phyloP scores from a whole-genome alignment of 2,797 vertebrate genomes.

The Poecilia gillii region DNA sequence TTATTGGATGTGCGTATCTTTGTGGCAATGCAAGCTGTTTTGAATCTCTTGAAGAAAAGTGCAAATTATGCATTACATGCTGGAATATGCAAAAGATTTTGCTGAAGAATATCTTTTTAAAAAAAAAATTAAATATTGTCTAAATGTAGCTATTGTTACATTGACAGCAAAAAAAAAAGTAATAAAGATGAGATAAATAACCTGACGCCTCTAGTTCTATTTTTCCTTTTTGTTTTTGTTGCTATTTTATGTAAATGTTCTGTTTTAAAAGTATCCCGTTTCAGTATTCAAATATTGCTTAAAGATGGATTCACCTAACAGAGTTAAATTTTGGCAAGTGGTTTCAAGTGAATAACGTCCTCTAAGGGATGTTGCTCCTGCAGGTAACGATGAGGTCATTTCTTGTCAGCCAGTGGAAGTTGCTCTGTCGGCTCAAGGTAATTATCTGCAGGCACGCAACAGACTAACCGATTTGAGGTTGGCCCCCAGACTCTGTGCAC shows the following conservation, averaged over 20 bases:
- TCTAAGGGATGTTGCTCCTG: constrained; percentile 59
- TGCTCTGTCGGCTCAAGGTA: constrained; percentile 67
- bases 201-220: neutral
- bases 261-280: neutral
- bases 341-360: constrained; percentile 23
- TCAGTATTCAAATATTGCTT: neutral
- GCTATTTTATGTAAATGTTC: neutral
- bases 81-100: neutral
- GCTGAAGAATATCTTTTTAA: neutral
- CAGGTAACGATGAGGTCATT: constrained; percentile 78
- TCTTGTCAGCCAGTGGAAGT: constrained; percentile 65
- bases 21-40: neutral
- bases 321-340: constrained; percentile 21
- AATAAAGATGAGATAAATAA: neutral
- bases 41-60: neutral
- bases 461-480: constrained; percentile 28
- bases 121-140: neutral
- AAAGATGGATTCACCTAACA: neutral
- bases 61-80: neutral
- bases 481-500: constrained; percentile 26
- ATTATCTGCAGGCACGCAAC: constrained; percentile 77
- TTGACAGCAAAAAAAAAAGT: neutral
- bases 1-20: neutral
- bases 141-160: neutral
- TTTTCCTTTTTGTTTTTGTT: neutral